phyloP scores from a whole-genome alignment of 2,113 vertebrate species.

The Speoplatyrhinus poulsoni region DNA sequence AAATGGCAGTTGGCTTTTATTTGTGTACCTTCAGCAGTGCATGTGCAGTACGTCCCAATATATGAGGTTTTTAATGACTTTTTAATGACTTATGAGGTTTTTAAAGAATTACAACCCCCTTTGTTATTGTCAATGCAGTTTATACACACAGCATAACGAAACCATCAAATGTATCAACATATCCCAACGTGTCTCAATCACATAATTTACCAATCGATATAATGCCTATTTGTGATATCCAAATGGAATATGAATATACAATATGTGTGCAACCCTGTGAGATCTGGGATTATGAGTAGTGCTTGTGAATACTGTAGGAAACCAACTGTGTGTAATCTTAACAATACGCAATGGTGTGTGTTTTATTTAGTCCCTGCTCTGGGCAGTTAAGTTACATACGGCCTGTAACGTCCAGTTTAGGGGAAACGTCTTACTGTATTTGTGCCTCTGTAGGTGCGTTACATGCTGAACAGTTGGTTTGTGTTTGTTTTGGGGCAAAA shows the following conservation, averaged over 20 bases:
- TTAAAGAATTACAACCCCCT: not conserved
- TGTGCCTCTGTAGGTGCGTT: not conserved
- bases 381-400: not conserved
- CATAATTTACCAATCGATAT: too few species aligned
- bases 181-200: too few species aligned
- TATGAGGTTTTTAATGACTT: not conserved
- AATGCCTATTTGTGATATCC: too few species aligned
- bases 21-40: too few species aligned
- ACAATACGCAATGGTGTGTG: too few species aligned
- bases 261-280: conserved; percentile 19
- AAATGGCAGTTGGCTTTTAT: too few species aligned
- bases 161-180: not conserved
- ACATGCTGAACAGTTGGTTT: not conserved
- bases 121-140: too few species aligned
- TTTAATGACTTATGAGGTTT: not conserved
- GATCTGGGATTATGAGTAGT: not conserved
- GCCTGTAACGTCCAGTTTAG: not conserved
- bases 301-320: too few species aligned
- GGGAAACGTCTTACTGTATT: not conserved
- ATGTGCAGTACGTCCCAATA: too few species aligned
- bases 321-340: too few species aligned
- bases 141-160: too few species aligned
- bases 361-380: not conserved
- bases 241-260: not conserved
- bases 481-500: conserved; percentile 26